phyloP scores from a whole-genome alignment of 2,797 vertebrate species.

The Hydrocynus forskahlii region DNA sequence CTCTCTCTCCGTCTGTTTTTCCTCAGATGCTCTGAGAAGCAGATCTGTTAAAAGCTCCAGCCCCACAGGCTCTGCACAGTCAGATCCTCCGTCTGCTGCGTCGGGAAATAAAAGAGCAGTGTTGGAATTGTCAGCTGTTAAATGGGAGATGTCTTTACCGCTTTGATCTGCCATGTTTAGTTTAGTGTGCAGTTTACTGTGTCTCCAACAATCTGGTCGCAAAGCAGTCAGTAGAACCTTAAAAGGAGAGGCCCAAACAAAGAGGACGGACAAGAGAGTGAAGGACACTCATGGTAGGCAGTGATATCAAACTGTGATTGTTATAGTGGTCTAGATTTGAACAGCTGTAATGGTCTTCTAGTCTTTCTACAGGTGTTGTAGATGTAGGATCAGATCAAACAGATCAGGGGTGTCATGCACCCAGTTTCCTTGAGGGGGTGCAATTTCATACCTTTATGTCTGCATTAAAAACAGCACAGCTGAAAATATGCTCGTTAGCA shows the following conservation, averaged over 20 bases:
- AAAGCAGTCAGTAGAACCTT: conserved; percentile 1
- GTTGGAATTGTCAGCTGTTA: conserved; percentile 35
- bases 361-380: neutral
- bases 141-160: conserved; percentile 16
- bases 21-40: conserved; percentile 6
- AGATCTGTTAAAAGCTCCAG: conserved; percentile 12
- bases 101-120: neutral
- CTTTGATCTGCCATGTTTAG: conserved; percentile 35
- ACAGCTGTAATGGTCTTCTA: neutral
- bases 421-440: neutral
- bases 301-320: neutral
- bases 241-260: conserved; percentile 7
- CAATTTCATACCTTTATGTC: neutral
- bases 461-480: neutral
- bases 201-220: conserved; percentile 15
- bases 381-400: neutral
- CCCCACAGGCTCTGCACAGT: conserved; percentile 3
- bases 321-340: neutral
- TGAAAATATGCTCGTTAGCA: too few species aligned
- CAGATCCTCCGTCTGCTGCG: neutral
- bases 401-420: neutral
- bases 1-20: neutral
- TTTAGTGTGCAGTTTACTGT: conserved; percentile 27
- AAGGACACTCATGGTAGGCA: neutral
- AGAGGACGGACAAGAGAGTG: neutral